Percentiles rank a stretch among this genome's conserved stretches.
These are phyloP conservation scores for Zhengitettix transpicula DNA, from an alignment of 2,888 invertebrate genomes.

Conservation along the genomic window DNA sequence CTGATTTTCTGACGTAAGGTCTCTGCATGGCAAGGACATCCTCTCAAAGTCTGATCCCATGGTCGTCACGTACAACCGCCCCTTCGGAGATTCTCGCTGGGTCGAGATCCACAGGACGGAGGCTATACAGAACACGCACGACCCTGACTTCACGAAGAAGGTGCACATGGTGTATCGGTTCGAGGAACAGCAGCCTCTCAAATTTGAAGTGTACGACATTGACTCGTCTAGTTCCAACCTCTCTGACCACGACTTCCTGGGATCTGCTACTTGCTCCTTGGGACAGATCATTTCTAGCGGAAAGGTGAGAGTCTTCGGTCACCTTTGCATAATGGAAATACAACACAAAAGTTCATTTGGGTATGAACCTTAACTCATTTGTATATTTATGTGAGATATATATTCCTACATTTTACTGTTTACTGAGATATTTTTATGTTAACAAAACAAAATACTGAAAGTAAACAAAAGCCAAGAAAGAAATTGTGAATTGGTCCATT, in stretches of 20 bases:
- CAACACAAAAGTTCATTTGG: too few relatives aligned
- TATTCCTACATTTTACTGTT: too few relatives aligned
- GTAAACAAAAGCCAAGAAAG: too few relatives aligned
- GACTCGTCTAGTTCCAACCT: slow-evolving; percentile 21
- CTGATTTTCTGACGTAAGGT: not conserved
- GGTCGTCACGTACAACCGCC: slow-evolving; percentile 27
- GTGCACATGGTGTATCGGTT: slow-evolving; percentile 35
- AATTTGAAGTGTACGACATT: slow-evolving; percentile 30
- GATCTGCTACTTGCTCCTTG: slow-evolving; percentile 31
- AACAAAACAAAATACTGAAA: too few relatives aligned
- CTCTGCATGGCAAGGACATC: slow-evolving; percentile 28
- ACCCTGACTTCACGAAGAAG: slow-evolving; percentile 35
- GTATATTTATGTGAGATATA: too few relatives aligned
- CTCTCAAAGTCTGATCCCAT: slow-evolving; percentile 38
- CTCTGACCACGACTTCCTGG: slow-evolving; percentile 30
- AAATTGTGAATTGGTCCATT: too few relatives aligned
- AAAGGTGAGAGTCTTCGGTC: slow-evolving; percentile 8
- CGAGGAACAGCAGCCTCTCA: slow-evolving; percentile 36
- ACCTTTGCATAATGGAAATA: too few relatives aligned
- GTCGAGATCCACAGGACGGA: slow-evolving; percentile 28
- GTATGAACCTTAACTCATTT: too few relatives aligned
- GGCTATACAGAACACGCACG: slow-evolving; percentile 26
- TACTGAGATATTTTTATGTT: too few relatives aligned
- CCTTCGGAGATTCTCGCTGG: slow-evolving; percentile 23
- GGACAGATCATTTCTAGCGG: slow-evolving; percentile 27